Evolutionary conservation across 30 jellyfish, hydroid and myxozoan species (phyloP), one percentile per base, ranked within the genome.

Genomic region (Catostylus mosaicus): DNA sequence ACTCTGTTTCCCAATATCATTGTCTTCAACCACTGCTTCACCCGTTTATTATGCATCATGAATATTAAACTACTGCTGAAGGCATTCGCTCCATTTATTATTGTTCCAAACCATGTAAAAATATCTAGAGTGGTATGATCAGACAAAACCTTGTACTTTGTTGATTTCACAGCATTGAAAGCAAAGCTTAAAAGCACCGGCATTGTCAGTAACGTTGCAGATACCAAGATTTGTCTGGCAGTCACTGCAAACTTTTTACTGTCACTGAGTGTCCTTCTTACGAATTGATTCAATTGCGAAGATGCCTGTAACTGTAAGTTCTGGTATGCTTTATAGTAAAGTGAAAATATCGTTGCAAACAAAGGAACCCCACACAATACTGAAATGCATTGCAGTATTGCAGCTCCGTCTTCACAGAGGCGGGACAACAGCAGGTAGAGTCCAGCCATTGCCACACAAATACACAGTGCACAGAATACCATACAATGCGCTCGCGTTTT

Each of bases 11-110:
- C 26, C 26, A 3, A 6, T 59, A 20, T 18, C 8, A 1, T 1
- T 2, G 40, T 18, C 19, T 27, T 59, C 38, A 59, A 22, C 37
- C n/a, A 59, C 0, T 59, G 36, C 38, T 27, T 59, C 24, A 24
- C 38, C 71, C 1, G 19, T 5, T n/a, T 59, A 37, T 59, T 59
- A 0, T 59, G 26, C 36, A 27, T 59, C 20, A 59, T 59, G 71
- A 59, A 59, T 22, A 59, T 59, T 27, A 24, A 36, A 59, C 71
- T 59, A 0, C 71, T 59, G 38, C 71, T 59, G 19, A 59, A 59
- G 38, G 40, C 71, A 23, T 59, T 59, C 0, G 38, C 71, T 22
- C 40, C 26, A 27, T 16, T 19, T 59, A 59, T 59, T n/a, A 59
- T 6, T 22, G 26, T 2, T 23, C 71, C 38, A 27, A 22, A 18